Evolutionary conservation across 2,797 vertebrate species (phyloP).

Genomic region (Manis pentadactyla): DNA sequence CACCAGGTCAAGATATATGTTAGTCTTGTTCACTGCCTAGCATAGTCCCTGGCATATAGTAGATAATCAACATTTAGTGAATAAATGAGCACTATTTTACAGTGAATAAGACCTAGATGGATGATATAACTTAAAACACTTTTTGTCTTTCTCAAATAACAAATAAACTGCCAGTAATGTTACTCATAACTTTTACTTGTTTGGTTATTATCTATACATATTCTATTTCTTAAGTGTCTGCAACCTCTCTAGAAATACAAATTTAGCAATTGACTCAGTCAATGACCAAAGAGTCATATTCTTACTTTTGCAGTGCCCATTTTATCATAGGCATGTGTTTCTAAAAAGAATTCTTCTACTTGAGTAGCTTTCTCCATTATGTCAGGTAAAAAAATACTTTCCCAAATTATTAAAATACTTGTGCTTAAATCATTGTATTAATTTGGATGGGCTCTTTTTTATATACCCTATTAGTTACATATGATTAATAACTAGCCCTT

Average conservation of each 20-base stretch:
- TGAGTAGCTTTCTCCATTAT: neutral
- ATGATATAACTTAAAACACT: neutral
- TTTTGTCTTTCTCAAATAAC: neutral
- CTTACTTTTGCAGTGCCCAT: neutral
- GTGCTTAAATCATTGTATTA: neutral
- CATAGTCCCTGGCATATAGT: neutral
- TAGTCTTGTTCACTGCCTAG: neutral
- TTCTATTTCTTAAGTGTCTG: neutral
- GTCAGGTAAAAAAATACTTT: conserved; percentile 15
- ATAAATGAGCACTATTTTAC: neutral
- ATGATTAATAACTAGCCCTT: conserved; percentile 9
- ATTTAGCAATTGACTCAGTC: neutral
- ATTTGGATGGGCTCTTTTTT: neutral
- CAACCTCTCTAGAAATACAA: conserved; percentile 45
- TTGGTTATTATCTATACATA: neutral
- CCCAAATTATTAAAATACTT: conserved; percentile 55
- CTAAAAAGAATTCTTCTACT: conserved; percentile 18
- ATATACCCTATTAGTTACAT: neutral
- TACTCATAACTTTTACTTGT: neutral
- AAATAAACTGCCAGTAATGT: neutral
- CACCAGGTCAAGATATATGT: neutral
- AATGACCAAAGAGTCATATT: conserved; percentile 13
- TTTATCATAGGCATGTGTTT: neutral
- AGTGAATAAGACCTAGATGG: neutral
- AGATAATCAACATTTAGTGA: neutral